Evolutionary conservation across 1,140 invertebrate genomes (phyloP).

Genomic region (Solenopsis invicta): DNA sequence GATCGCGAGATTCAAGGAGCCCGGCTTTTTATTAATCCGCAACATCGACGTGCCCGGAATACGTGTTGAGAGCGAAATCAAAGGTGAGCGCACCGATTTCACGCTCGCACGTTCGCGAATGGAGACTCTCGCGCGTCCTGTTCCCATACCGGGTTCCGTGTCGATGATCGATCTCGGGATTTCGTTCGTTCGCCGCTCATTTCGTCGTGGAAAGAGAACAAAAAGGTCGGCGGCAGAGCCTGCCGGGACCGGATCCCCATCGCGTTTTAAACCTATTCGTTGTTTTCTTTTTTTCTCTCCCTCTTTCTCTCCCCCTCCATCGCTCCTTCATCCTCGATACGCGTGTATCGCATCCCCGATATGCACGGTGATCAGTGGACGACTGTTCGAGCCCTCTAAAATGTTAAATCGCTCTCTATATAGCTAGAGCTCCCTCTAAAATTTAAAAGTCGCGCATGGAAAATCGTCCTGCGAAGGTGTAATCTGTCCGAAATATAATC

Average conservation of each 20-base stretch:
- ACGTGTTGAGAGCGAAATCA: slow-evolving; percentile 43
- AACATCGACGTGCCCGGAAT: slow-evolving; percentile 14
- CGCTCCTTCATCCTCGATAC: background rate
- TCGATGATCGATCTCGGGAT: slow-evolving; percentile 68
- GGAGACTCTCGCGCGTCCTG: slow-evolving; percentile 45
- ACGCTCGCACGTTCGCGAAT: slow-evolving; percentile 23
- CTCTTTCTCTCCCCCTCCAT: background rate
- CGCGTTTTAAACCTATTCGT: slow-evolving; percentile 62
- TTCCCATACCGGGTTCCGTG: slow-evolving; percentile 59
- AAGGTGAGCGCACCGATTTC: slow-evolving; percentile 37
- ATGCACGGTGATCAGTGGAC: slow-evolving; percentile 11
- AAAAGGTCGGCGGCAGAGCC: slow-evolving; percentile 44
- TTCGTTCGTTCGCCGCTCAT: slow-evolving; percentile 42
- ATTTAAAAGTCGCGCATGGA: background rate
- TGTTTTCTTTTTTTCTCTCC: background rate
- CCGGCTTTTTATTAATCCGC: slow-evolving; percentile 33
- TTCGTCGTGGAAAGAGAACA: slow-evolving; percentile 49
- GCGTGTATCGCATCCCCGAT: slow-evolving; percentile 20
- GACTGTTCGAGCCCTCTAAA: slow-evolving; percentile 29
- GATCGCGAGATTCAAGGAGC: slow-evolving; percentile 42
- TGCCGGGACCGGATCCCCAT: slow-evolving; percentile 49
- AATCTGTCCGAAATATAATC: slow-evolving; percentile 11
- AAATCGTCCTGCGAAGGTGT: background rate
- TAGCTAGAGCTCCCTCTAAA: too few relatives aligned
- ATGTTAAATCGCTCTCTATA: background rate